Conservation (phyloP, 1,140 invertebrate species). For the Vollenhovia emeryi region DNA sequence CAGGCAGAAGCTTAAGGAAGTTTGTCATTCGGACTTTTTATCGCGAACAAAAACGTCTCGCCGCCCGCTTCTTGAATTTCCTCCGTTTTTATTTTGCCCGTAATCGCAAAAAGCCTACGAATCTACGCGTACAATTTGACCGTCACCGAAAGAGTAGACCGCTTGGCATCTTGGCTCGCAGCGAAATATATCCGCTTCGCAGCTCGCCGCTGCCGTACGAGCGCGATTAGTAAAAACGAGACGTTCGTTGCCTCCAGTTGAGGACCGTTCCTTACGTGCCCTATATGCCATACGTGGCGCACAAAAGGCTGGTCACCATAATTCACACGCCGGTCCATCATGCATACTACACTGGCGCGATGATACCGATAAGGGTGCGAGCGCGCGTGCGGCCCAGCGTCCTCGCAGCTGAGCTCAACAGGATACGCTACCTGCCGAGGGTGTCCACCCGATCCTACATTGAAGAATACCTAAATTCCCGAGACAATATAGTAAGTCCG, state of each 20-base stretch:
- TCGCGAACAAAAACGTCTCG: too few species aligned
- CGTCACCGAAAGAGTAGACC: conserved; percentile 4
- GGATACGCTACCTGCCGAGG: conserved; percentile 89
- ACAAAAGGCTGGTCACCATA: conserved; percentile 87
- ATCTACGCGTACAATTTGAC: neutral
- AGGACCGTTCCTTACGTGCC: conserved; percentile 84
- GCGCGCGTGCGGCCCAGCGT: conserved; percentile 90
- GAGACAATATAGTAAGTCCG: conserved; percentile 88
- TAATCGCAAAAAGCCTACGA: too few species aligned
- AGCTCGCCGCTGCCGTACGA: conserved; percentile 17
- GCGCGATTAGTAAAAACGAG: conserved; percentile 67
- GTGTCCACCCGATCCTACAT: conserved; percentile 87
- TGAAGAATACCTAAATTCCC: conserved; percentile 92
- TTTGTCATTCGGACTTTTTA: neutral
- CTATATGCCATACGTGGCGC: conserved; percentile 86
- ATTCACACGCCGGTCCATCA: conserved; percentile 80
- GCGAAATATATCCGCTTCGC: conserved; percentile 7
- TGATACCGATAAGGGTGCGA: conserved; percentile 84
- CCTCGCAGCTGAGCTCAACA: conserved; percentile 89
- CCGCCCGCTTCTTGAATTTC: too few species aligned
- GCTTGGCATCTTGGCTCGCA: neutral
- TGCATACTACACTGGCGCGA: conserved; percentile 77
- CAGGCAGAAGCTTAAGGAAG: neutral
- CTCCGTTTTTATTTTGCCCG: too few species aligned
- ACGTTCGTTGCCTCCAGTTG: conserved; percentile 78